Percentiles rank a stretch among this genome's conserved stretches.
Conservation (phyloP, 2,888 invertebrate species). For the Melieria picta region DNA sequence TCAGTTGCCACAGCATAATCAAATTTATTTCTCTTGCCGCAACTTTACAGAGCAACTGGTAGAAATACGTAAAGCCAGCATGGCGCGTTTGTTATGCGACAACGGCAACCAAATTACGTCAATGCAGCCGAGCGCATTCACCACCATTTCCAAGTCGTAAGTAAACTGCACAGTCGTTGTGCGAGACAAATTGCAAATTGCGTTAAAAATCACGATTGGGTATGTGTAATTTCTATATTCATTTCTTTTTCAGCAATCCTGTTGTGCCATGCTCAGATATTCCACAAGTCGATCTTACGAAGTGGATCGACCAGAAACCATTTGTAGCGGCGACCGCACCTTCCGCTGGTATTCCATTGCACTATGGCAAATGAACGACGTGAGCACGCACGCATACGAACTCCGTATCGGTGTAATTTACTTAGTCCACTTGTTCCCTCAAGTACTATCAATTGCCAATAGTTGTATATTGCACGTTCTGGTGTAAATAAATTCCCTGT, state of each 20-base stretch:
- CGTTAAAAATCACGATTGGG: neutral
- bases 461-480: constrained; percentile 1
- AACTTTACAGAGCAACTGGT: constrained; percentile 72
- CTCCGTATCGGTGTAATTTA: neutral
- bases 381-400: no score
- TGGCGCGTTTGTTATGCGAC: constrained; percentile 83
- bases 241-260: constrained; percentile 69
- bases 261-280: constrained; percentile 71
- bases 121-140: constrained; percentile 77
- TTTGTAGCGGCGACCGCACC: constrained; percentile 39
- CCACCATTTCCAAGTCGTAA: constrained; percentile 72
- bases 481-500: neutral
- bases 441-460: neutral
- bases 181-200: neutral
- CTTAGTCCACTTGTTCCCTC: neutral
- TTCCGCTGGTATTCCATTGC: constrained; percentile 14
- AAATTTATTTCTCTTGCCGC: constrained; percentile 2
- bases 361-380: constrained; percentile 39
- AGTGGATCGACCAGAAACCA: constrained; percentile 68
- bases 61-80: constrained; percentile 80
- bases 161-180: constrained; percentile 44
- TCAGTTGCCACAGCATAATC: neutral
- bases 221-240: constrained; percentile 3
- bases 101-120: constrained; percentile 76
- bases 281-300: constrained; percentile 71